Evolutionary conservation across 2,888 invertebrate species (phyloP).

Genomic region (Vanessa cardui): DNA sequence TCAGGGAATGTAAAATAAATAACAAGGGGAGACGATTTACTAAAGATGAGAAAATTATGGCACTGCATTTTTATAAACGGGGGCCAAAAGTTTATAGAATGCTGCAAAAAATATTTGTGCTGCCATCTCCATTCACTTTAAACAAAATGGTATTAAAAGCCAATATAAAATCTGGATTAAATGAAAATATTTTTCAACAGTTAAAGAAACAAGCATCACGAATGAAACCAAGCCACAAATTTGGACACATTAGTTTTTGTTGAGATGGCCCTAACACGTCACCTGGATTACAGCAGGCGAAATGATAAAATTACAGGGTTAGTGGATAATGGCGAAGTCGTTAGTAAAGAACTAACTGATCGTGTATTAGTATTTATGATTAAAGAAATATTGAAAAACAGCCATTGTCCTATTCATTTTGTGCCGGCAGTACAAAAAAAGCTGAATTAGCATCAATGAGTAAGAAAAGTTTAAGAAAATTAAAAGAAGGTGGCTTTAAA

Average conservation of each 20-base stretch:
- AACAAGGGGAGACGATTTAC: slow-evolving; percentile 8
- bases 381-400: too few species aligned
- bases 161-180: slow-evolving; percentile 26
- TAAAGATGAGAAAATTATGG: slow-evolving; percentile 30
- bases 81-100: slow-evolving; percentile 28
- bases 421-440: too few species aligned
- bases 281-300: slow-evolving; percentile 24
- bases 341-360: too few species aligned
- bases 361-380: too few species aligned
- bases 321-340: too few species aligned
- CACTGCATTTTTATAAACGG: slow-evolving; percentile 26
- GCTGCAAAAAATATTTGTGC: slow-evolving; percentile 28
- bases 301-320: slow-evolving; percentile 18
- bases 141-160: slow-evolving; percentile 21
- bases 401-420: too few species aligned
- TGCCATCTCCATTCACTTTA: slow-evolving; percentile 32
- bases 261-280: slow-evolving; percentile 28
- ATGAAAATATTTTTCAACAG: slow-evolving; percentile 31
- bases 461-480: too few species aligned
- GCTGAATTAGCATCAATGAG: too few species aligned
- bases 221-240: slow-evolving; percentile 7
- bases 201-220: slow-evolving; percentile 20
- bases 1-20: too few species aligned
- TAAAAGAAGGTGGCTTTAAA: too few species aligned
- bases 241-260: slow-evolving; percentile 26